phyloP scores from a whole-genome alignment of 1,140 invertebrate species.

The Coelopa frigida region DNA sequence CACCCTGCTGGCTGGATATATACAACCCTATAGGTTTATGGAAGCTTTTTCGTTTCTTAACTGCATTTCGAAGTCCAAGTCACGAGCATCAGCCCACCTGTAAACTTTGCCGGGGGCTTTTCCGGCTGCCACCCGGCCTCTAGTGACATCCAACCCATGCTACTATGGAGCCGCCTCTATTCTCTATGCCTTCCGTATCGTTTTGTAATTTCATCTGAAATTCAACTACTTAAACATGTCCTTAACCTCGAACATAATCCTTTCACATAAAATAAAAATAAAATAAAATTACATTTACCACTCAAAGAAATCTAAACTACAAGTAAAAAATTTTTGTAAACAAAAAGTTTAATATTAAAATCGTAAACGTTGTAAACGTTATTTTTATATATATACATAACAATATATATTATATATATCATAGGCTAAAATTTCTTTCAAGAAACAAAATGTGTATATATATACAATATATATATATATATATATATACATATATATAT shows the following conservation, averaged over 20 bases:
- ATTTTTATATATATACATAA: constrained; percentile 11
- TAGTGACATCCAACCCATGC: too few species aligned
- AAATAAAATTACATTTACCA: background rate
- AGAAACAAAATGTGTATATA: background rate
- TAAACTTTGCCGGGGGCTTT: too few species aligned
- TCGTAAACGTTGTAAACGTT: constrained; percentile 13
- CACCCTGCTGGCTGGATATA: too few species aligned
- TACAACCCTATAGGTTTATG: background rate
- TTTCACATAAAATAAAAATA: constrained; percentile 4
- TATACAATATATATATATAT: background rate
- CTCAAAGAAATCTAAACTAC: background rate
- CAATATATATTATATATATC: constrained; percentile 13
- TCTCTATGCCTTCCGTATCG: too few species aligned
- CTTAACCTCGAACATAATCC: too few species aligned
- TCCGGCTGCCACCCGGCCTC: too few species aligned
- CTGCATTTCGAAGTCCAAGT: background rate
- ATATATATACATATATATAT: constrained; percentile 1
- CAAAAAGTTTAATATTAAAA: background rate
- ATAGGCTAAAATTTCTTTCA: constrained; percentile 11
- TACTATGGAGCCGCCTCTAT: too few species aligned
- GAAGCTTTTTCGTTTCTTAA: background rate
- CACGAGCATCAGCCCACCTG: too few species aligned
- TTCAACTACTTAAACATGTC: too few species aligned
- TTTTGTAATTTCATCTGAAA: too few species aligned
- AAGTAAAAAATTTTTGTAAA: background rate